Percentiles rank a stretch among this genome's conserved stretches.
Conservation (phyloP, 2,888 invertebrate species). For the Poecilus cupreus region DNA sequence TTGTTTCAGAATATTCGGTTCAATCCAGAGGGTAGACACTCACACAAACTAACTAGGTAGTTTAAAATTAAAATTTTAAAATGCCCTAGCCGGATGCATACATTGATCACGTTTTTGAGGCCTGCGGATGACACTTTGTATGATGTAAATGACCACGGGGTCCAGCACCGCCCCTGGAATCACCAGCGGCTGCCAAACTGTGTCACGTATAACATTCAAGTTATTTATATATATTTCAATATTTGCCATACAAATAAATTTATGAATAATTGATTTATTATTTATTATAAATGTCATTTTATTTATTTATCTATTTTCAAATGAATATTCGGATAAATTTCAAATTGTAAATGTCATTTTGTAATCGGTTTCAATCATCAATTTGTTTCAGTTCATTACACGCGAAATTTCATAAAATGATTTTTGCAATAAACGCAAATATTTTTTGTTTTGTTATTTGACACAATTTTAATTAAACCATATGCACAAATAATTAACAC, state of each 20-base stretch:
- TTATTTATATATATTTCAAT: too few species aligned
- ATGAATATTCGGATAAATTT: too few species aligned
- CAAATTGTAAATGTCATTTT: too few species aligned
- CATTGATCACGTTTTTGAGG: conserved; percentile 29
- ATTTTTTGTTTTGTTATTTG: background rate
- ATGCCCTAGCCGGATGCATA: background rate
- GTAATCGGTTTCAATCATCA: background rate
- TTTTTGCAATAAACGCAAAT: background rate
- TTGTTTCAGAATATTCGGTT: too few species aligned
- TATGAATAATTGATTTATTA: too few species aligned
- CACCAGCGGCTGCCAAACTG: background rate
- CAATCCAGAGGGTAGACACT: background rate
- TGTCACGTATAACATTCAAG: background rate
- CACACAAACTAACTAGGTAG: background rate
- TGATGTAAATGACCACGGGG: conserved; percentile 28
- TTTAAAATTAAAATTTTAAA: conserved; percentile 12
- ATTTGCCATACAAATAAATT: too few species aligned
- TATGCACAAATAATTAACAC: background rate
- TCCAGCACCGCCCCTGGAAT: background rate
- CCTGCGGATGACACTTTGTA: conserved; percentile 17
- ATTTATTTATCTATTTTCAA: too few species aligned
- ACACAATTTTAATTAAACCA: background rate
- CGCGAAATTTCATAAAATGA: background rate
- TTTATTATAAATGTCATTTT: background rate
- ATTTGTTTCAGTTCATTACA: background rate